Evolutionary conservation across 2,888 invertebrate genomes (phyloP), one percentile per base, ranked within the genome.

Genomic region (Platycheirus rosarum): DNA sequence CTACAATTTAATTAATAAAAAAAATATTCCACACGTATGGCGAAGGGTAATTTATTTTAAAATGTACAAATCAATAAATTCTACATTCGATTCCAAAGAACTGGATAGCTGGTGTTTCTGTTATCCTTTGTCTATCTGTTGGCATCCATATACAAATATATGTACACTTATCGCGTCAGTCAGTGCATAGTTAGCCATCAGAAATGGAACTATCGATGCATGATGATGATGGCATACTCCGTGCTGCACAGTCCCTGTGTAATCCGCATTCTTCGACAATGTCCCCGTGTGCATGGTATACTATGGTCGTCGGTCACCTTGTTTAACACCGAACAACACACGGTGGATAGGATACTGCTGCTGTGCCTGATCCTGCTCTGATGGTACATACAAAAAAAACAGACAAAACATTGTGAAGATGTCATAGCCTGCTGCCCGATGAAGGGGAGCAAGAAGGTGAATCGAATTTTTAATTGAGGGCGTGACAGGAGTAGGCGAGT

Each of bases 401-500:
- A 63, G n/a, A 16, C n/a, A 57, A 46, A 77, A 16, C 65, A 62
- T 77, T 71, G 8, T 18, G 35, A 69, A n/a, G n/a, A n/a, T n/a
- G n/a, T 55, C 70, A 60, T 68, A 60, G 46, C 46, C 53, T 60
- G 14, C 62, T 62, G 73, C 60, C 20, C 20, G 23, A 26, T 57
- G 13, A 29, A 2, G 13, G 37, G 37, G n/a, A 35, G 13, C 11
- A 16, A 23, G 26, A 23, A 55, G 69, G 9, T 20, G 66, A 68
- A 75, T 62, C 77, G 57, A 65, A 77, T 66, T 77, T 77, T 77
- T 65, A 66, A 71, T 77, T 65, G 46, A 66, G 65, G 57, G 49
- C 75, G 71, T 77, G 49, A 57, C 71, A 46, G 55, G 55, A 44
- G 48, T 76, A 70, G 32, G 32, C 13, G 49, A 11, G n/a, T 9